Evolutionary conservation across 1,140 invertebrate species (phyloP).

Genomic region (Sinonovacula constricta): DNA sequence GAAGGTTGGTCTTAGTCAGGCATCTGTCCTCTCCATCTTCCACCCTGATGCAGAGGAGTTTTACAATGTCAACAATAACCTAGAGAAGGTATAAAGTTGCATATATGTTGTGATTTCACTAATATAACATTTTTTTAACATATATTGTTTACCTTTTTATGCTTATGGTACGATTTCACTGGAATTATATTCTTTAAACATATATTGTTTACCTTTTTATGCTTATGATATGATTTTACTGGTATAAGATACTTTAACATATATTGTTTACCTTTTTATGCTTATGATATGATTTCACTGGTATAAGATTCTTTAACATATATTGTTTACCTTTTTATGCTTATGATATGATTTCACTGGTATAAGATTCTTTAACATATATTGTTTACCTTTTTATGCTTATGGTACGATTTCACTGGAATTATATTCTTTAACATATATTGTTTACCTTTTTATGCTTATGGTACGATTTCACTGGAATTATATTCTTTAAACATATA

Average conservation of each 20-base stretch:
- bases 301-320: no score
- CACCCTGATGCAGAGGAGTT: slow-evolving; percentile 90
- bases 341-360: not conserved
- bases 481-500: no score
- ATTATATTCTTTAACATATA: not conserved
- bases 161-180: slow-evolving; percentile 52
- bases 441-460: not conserved
- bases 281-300: no score
- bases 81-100: slow-evolving; percentile 83
- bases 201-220: no score
- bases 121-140: not conserved
- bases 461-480: slow-evolving; percentile 59
- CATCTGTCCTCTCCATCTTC: slow-evolving; percentile 86
- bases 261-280: no score
- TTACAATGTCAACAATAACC: slow-evolving; percentile 85
- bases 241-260: no score
- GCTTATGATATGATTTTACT: no score
- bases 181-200: no score
- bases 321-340: no score
- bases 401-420: not conserved
- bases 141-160: not conserved
- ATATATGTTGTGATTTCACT: not conserved
- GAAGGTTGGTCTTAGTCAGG: slow-evolving; percentile 80
- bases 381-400: not conserved
- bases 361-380: not conserved